Conservation (phyloP, 2,113 vertebrate species). For the Tautogolabrus adspersus region DNA sequence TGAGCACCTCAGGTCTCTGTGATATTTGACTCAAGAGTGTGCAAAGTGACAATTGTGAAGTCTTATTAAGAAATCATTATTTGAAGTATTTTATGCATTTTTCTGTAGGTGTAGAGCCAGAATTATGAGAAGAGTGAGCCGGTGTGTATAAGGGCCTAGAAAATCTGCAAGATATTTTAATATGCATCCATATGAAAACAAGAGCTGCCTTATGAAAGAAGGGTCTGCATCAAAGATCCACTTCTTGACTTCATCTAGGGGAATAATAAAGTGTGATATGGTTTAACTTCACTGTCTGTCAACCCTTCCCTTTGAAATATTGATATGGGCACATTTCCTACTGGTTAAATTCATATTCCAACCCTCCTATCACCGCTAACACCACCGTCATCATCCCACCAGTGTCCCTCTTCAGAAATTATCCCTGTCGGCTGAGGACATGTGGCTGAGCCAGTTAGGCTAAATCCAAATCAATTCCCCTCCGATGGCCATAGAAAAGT, state of each 20-base stretch:
- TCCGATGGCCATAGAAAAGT: slow-evolving; percentile 69
- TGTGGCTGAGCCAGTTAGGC: slow-evolving; percentile 73
- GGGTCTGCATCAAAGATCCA: slow-evolving; percentile 1
- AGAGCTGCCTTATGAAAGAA: slow-evolving; percentile 15
- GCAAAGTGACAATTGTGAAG: background rate
- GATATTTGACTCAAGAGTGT: background rate
- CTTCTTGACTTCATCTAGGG: background rate
- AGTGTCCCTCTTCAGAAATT: slow-evolving; percentile 46
- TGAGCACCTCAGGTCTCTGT: background rate
- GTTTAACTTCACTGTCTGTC: slow-evolving; percentile 26
- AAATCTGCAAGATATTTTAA: background rate
- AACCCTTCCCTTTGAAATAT: slow-evolving; percentile 22
- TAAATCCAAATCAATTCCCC: slow-evolving; percentile 79
- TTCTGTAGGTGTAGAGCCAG: background rate
- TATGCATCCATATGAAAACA: slow-evolving; percentile 12
- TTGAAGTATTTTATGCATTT: background rate
- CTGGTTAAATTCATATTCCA: slow-evolving; percentile 32
- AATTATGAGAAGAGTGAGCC: background rate
- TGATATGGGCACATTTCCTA: slow-evolving; percentile 17
- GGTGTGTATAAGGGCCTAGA: background rate
- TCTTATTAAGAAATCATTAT: background rate
- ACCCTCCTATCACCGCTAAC: slow-evolving; percentile 7
- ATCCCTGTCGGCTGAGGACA: slow-evolving; percentile 62
- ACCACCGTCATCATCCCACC: slow-evolving; percentile 26
- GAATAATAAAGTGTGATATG: slow-evolving; percentile 24